Evolutionary conservation across 1,140 invertebrate species (phyloP), one percentile per base, ranked within the genome.

Genomic region (Diorhabda carinulata): DNA sequence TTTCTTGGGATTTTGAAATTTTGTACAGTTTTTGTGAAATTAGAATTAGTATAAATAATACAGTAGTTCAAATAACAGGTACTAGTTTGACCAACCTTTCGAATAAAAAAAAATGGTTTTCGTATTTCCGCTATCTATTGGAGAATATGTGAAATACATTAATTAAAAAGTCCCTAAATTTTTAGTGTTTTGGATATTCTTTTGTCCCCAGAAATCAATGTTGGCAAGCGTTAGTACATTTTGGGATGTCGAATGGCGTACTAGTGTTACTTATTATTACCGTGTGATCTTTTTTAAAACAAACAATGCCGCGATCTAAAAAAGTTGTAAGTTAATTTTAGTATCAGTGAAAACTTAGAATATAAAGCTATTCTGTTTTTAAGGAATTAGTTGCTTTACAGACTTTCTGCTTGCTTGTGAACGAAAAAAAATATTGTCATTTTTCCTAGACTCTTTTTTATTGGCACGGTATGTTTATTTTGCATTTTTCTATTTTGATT

Each of bases 201-300:
- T 80, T 79, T 77, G 73, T 73, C 76, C 63, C 74, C 66, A 79
- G 78, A 79, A 81, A 81, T 81, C 79, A 78, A 81, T 81, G 79
- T 81, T 81, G 79, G 79, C 69, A 52, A 81, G 70, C 74, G 64
- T 65, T 70, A 72, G 68, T 72, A 73, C 68, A 76, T 73, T 74
- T 59, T 42, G 67, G 73, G 69, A 67, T 72, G 65, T 71, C 52
- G 64, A 70, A 74, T 74, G 73, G 73, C 73, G 70, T 69, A 73
- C 70, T 70, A 57, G 72, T 70, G 75, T 75, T 70, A 73, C 71
- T 70, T 67, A 65, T n/a, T 66, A 10, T 47, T 9, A 9, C 70
- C 67, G 56, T 70, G 66, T 71, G 67, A 63, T 70, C 57, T 56
- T 61, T 63, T 71, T 71, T 61, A 69, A 72, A 72, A 68, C 66